A percentile compares a stretch with the other conserved stretches of the same genome.
Conservation (phyloP, 1,140 invertebrate species). For the Scaptomyza montana region DNA sequence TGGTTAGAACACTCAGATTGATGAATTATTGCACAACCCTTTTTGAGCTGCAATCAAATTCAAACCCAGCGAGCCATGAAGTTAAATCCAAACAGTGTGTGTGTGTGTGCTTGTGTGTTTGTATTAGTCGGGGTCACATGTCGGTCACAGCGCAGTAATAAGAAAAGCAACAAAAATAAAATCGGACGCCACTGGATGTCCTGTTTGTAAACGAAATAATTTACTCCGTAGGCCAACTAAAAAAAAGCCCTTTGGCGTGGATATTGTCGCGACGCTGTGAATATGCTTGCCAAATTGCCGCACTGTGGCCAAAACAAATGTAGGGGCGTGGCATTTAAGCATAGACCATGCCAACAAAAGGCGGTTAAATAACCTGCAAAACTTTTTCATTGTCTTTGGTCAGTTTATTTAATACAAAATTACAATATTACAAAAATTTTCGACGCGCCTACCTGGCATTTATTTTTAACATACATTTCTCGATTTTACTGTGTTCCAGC, state of each 20-base stretch:
- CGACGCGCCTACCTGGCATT: neutral
- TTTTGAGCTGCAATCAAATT: slow-evolving; percentile 41
- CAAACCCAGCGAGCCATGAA: slow-evolving; percentile 62
- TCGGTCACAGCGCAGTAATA: slow-evolving; percentile 62
- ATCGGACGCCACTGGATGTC: slow-evolving; percentile 49
- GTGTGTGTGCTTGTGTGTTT: slow-evolving; percentile 5
- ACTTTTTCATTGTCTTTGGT: neutral
- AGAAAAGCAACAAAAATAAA: slow-evolving; percentile 44
- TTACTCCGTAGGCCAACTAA: slow-evolving; percentile 45
- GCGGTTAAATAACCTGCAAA: slow-evolving; percentile 26
- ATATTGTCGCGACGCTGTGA: slow-evolving; percentile 45
- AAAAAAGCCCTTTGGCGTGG: slow-evolving; percentile 56
- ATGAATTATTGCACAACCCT: slow-evolving; percentile 44
- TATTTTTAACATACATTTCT: neutral
- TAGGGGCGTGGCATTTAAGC: slow-evolving; percentile 23
- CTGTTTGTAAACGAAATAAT: slow-evolving; percentile 67
- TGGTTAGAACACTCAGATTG: slow-evolving; percentile 39
- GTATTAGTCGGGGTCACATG: slow-evolving; percentile 59
- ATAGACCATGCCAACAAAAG: slow-evolving; percentile 36
- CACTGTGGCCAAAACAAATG: slow-evolving; percentile 53
- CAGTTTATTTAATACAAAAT: neutral
- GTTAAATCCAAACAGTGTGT: slow-evolving; percentile 32
- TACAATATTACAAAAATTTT: neutral
- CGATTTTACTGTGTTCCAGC: neutral
- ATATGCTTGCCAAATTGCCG: slow-evolving; percentile 71